Evolutionary conservation across 2,888 invertebrate genomes (phyloP), one percentile per base, ranked within the genome.

Genomic region (Zygaena filipendulae): DNA sequence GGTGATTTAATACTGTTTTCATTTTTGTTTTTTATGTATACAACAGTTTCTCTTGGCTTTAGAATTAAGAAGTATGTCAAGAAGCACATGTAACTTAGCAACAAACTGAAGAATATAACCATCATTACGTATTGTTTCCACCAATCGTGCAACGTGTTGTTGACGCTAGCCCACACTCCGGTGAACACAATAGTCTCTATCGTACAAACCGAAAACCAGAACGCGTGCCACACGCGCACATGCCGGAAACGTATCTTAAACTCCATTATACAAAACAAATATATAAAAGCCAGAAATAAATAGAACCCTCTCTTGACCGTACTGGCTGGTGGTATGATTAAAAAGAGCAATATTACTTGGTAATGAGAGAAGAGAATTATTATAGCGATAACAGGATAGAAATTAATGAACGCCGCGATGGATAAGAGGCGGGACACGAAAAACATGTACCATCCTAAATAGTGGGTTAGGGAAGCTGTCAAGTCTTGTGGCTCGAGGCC

Each of bases 361-460:
- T 89, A 90, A 55, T 92, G 91, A 1, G 70, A 63, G 18, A 77
- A 64, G 7, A 87, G 47, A 19, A 87, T 42, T 42, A 86, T 84
- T n/a, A 85, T 63, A 9, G 85, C 82, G 11, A 84, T 67, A 3
- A 82, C 59, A 0, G 86, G 83, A 50, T 85, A 88, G 52, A 88
- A 88, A 41, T 85, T 83, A 13, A 85, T 86, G 46, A 90, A 88
- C 1, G 86, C 82, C 1, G 87, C 84, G 23, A 91, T 81, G 13
- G 90, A 83, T 25, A 90, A 67, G 61, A 91, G 77, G 24, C 92
- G 82, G 21, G 87, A 84, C n/a, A 86, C 52, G 25, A 91, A 83
- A 52, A 91, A 91, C 22, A 85, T 70, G 38, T 88, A 86, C 92
- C 92, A 92, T 54, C 88, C 90, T n/a, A 88, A 59, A 50, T 87